Base-by-base conservation (phyloP, 2,797 vertebrate genomes). In the Tarsius wallacei region DNA sequence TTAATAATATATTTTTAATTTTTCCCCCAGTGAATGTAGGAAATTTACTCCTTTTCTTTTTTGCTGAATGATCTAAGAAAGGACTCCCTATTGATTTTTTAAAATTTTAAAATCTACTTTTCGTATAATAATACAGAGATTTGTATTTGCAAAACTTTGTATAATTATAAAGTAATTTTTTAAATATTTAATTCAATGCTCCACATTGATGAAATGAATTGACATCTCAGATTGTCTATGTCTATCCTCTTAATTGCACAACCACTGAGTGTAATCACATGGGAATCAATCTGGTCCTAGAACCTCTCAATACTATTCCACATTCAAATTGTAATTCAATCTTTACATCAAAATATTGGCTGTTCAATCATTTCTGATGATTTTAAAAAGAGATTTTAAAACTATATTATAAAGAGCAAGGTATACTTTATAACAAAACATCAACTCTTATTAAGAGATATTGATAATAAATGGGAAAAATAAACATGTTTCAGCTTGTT, bases 401-500 rank as follows among this genome's bases (percentile, higher is more conserved):
- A 78, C 51, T 68, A 68, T n/a, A 28, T 2, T 8, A 28, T 51
- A 16, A 92, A 89, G 53, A 63, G 15, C 21, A 92, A 91, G 15
- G 2, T 82, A 28, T 76, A 64, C 12, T 55, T 94, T 77, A 57
- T 53, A 92, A 33, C 33, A 19, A 87, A 63, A 42, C 11, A 71
- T 64, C 9, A 57, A 0, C 42, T 83, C 10, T 92, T 87, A 42
- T 42, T 42, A 42, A 87, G 12, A 71, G 63, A 24, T 66, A 86
- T n/a, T 77, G 14, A 26, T 90, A 77, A 71, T 47, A 66, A 28
- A 16, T 70, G 85, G 66, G 33, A 68, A 74, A 93, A n/a, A n/a
- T 66, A 74, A 90, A 82, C 7, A 82, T n/a, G 13, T 82, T 94
- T 92, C 74, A 51, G 3, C 13, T 82, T 87, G 24, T 87, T 70